Evolutionary conservation across 1,140 invertebrate species (phyloP).

Genomic region (Diorhabda carinulata): DNA sequence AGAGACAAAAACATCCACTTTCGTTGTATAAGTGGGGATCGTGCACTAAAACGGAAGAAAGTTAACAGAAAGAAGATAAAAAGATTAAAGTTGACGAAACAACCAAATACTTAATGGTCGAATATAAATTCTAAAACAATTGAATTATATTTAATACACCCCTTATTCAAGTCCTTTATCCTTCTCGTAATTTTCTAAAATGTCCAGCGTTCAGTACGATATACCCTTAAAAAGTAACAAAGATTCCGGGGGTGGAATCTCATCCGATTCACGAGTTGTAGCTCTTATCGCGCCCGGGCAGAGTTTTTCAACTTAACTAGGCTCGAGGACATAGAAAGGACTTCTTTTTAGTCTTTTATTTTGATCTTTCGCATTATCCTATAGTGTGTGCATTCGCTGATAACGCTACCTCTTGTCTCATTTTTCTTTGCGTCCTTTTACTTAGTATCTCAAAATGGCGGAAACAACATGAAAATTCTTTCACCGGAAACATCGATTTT

Average conservation of each 20-base stretch:
- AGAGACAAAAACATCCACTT: too few relatives aligned
- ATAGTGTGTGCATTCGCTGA: constrained; percentile 35
- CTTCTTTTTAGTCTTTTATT: constrained; percentile 29
- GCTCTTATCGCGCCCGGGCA: constrained; percentile 34
- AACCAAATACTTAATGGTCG: too few relatives aligned
- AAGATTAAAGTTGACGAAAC: too few relatives aligned
- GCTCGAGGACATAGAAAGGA: constrained; percentile 16
- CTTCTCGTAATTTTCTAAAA: constrained; percentile 15
- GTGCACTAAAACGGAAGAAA: too few relatives aligned
- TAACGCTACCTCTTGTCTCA: constrained; percentile 24
- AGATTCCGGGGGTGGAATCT: constrained; percentile 19
- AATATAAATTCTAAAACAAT: too few relatives aligned
- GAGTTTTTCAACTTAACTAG: constrained; percentile 30
- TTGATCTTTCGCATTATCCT: constrained; percentile 35
- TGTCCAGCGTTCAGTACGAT: constrained; percentile 17
- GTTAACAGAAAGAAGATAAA: too few relatives aligned
- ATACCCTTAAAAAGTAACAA: constrained; percentile 20
- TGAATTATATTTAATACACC: background rate
- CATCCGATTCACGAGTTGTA: constrained; percentile 24
- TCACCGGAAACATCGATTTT: too few relatives aligned
- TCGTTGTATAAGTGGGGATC: too few relatives aligned
- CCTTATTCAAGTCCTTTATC: constrained; percentile 1
- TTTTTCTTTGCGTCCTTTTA: background rate
- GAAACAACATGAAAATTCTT: background rate
- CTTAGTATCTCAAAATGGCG: background rate